Base-by-base conservation (phyloP, 1,140 invertebrate species). In the Drosophila orena region DNA sequence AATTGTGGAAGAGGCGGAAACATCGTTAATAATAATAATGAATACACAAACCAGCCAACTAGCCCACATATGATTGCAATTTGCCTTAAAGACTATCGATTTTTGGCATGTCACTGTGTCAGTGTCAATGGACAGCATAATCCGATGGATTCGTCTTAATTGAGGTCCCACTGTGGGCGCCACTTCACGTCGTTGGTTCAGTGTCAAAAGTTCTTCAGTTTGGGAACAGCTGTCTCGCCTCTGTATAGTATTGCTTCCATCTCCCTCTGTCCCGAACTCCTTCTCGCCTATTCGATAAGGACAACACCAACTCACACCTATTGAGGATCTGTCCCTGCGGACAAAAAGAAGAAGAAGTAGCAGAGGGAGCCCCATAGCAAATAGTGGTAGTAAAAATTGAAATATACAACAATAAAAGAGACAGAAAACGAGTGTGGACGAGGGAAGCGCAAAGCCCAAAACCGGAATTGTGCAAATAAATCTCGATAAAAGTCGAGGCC, bases 391-490 rank as follows among this genome's bases (percentile, higher is more conserved):
- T 86, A 74, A 81, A 85, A 86, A 85, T 81, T 88, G 69, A 85
- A 86, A 88, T 75, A 78, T 56, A 75, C 58, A 52, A 75, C 61
- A 76, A 68, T 46, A 49, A 15, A 17, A 22, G 27, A 47, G 53
- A 47, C 12, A 54, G 77, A 80, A 65, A 60, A 30, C 30, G 50
- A 42, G 34, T 62, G 69, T 11, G 17, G 77, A 81, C n/a, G 66
- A 55, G 54, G 46, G 37, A 62, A 78, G 81, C 55, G 47, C 55
- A 81, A 81, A 80, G 71, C 66, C 72, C 37, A 80, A 88, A 89
- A 89, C 84, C 84, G 84, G 84, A 89, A 90, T 90, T 85, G 85
- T 90, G 86, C 86, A 89, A 89, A 89, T 89, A 90, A 89, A 89
- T 89, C 80, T 81, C 75, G 77, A 90, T 90, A 88, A 73, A 79